Conservation (phyloP, 2,888 invertebrate species). For the Zootermopsis nevadensis region DNA sequence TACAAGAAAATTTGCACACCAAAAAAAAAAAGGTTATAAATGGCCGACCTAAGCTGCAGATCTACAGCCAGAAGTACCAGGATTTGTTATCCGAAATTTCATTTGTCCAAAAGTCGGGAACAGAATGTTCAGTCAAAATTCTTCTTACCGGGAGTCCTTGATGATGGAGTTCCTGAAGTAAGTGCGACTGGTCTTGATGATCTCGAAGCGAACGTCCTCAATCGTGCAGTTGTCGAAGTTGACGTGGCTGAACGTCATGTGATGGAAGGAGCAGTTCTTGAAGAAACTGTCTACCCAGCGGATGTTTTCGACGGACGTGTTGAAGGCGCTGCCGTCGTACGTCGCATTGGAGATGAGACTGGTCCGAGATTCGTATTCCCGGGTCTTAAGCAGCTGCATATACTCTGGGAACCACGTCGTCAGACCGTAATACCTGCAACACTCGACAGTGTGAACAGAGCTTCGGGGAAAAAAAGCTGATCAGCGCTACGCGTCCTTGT, state of each 20-base stretch:
- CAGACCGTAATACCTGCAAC: slow-evolving; percentile 67
- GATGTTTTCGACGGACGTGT: slow-evolving; percentile 73
- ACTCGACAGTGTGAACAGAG: slow-evolving; percentile 28
- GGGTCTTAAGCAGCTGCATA: slow-evolving; percentile 63
- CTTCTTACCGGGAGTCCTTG: slow-evolving; percentile 70
- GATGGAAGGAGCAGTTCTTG: slow-evolving; percentile 73
- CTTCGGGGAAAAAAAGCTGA: neutral
- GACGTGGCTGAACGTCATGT: slow-evolving; percentile 78
- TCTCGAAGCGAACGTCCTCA: slow-evolving; percentile 74
- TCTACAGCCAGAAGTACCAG: too few species aligned
- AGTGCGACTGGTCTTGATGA: slow-evolving; percentile 77
- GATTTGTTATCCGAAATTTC: too few species aligned
- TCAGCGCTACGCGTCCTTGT: too few species aligned
- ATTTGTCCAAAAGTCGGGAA: too few species aligned
- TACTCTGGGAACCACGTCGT: slow-evolving; percentile 71
- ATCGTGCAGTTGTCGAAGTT: slow-evolving; percentile 78
- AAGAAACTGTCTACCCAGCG: slow-evolving; percentile 72
- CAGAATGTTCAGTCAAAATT: too few species aligned
- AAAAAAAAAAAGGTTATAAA: too few species aligned
- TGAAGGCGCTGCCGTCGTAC: slow-evolving; percentile 66
- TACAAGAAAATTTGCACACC: too few species aligned
- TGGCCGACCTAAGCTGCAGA: too few species aligned
- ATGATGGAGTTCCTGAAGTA: slow-evolving; percentile 73
- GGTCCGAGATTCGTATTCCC: slow-evolving; percentile 58
- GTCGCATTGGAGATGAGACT: slow-evolving; percentile 60